Evolutionary conservation across 2,113 vertebrate species (phyloP).

Genomic region (Xiphophorus couchianus): DNA sequence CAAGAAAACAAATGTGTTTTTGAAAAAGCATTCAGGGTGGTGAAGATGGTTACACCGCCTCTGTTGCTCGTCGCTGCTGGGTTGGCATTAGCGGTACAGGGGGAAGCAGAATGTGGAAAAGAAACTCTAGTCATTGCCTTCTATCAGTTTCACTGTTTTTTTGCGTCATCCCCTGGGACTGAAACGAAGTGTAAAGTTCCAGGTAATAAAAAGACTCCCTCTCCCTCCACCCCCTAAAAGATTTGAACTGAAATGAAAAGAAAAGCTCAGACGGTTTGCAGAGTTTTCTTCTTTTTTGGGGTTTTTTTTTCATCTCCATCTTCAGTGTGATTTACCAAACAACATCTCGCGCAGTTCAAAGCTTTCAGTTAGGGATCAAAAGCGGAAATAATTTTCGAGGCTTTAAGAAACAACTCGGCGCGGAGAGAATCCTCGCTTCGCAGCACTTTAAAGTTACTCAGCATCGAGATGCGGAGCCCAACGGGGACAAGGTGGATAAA

Average conservation of each 20-base stretch:
- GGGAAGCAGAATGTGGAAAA: too few relatives aligned
- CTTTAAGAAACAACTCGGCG: background rate
- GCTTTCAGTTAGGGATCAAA: background rate
- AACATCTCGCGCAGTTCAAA: background rate
- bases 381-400: background rate
- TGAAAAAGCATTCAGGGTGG: too few relatives aligned
- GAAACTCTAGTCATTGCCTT: too few relatives aligned
- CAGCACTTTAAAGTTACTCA: background rate
- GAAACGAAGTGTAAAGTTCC: too few relatives aligned
- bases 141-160: too few relatives aligned
- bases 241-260: background rate
- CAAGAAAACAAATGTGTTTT: too few relatives aligned
- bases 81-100: too few relatives aligned
- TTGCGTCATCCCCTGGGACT: too few relatives aligned
- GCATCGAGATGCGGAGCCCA: background rate
- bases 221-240: background rate
- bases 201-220: too few relatives aligned
- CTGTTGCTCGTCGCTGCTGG: too few relatives aligned
- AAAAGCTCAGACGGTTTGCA: background rate
- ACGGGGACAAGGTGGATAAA: background rate
- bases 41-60: too few relatives aligned
- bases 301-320: background rate
- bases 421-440: background rate
- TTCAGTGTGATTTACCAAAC: background rate
- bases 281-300: too few relatives aligned